These are phyloP conservation scores for Lagopus leucura DNA, from an alignment of 2,113 vertebrate species.

Conservation along the genomic window DNA sequence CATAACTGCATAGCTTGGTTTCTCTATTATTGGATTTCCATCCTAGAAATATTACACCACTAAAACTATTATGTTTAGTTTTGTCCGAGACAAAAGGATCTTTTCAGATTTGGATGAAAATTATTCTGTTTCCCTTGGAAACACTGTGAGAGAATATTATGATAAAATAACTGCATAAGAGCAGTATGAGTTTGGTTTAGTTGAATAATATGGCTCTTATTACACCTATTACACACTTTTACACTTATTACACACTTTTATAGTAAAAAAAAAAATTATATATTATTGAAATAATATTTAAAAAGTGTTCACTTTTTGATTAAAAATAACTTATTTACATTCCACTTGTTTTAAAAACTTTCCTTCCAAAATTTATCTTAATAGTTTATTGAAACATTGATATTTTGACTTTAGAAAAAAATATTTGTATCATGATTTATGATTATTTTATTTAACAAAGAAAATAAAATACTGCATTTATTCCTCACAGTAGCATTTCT, in stretches of 20 bases:
- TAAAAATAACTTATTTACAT: background rate
- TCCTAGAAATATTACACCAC: constrained; percentile 35
- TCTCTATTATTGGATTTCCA: constrained; percentile 33
- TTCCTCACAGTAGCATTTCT: background rate
- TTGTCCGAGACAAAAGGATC: background rate
- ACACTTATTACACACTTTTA: background rate
- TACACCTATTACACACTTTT: background rate
- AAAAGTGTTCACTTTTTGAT: fast-evolving
- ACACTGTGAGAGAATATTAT: background rate
- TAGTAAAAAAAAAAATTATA: background rate
- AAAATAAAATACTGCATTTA: background rate
- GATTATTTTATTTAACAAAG: background rate
- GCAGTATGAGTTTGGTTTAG: background rate
- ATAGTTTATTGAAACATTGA: background rate
- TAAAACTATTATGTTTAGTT: constrained; percentile 20
- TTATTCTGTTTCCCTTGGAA: background rate
- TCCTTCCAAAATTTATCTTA: background rate
- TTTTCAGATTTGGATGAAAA: background rate
- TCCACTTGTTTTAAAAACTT: background rate
- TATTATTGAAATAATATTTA: background rate
- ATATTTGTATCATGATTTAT: background rate
- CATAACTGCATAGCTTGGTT: constrained; percentile 5
- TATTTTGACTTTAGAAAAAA: background rate
- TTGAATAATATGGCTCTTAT: background rate
- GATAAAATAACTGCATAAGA: background rate